These are phyloP conservation scores for Bradypodion pumilum DNA, from an alignment of 2,797 vertebrate genomes.

Conservation along the genomic window DNA sequence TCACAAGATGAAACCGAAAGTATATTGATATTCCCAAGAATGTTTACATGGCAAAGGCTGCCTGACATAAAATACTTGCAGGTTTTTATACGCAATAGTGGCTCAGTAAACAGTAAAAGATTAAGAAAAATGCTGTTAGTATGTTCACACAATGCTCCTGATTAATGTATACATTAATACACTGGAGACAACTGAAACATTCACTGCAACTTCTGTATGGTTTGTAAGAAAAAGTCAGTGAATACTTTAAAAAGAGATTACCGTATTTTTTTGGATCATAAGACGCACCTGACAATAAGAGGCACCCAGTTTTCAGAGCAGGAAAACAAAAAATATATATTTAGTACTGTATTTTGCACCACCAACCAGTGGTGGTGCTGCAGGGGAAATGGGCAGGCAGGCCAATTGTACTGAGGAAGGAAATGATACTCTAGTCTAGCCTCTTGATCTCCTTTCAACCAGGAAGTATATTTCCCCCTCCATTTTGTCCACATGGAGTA, in stretches of 20 bases:
- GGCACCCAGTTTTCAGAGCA: too few species aligned
- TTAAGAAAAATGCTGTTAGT: constrained; percentile 22
- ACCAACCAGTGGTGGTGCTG: too few species aligned
- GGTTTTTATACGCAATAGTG: constrained; percentile 10
- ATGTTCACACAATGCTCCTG: background rate
- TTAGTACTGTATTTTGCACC: too few species aligned
- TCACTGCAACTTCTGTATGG: background rate
- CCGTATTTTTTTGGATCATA: too few species aligned
- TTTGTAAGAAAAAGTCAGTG: constrained; percentile 16
- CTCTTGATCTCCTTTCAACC: too few species aligned
- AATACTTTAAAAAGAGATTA: constrained; percentile 25
- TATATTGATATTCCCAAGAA: constrained; percentile 11
- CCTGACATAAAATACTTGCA: background rate
- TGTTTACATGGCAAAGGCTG: background rate
- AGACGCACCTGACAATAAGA: too few species aligned
- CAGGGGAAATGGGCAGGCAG: too few species aligned
- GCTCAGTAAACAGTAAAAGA: constrained; percentile 17
- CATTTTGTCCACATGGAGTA: too few species aligned
- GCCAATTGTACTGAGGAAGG: too few species aligned
- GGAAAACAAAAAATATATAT: too few species aligned
- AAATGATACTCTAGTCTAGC: too few species aligned
- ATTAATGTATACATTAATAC: constrained; percentile 8
- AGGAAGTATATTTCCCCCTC: too few species aligned
- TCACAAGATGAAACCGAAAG: constrained; percentile 34
- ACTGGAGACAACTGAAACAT: constrained; percentile 23